Conservation (phyloP, 2,113 vertebrate species). For the Silurus meridionalis region DNA sequence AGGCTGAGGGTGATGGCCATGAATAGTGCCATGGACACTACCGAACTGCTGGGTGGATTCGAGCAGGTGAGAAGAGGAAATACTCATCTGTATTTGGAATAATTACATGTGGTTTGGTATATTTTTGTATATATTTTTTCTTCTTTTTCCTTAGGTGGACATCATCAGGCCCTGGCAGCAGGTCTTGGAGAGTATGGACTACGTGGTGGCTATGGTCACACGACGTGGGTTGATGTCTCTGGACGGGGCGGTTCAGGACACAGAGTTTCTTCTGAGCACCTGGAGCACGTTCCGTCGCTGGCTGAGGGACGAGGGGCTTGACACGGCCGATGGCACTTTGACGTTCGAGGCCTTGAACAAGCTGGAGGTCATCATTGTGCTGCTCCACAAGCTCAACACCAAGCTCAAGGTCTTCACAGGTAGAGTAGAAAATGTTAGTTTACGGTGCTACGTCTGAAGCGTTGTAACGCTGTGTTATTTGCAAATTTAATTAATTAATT, state of each 20-base stretch:
- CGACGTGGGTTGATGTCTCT: conserved; percentile 84
- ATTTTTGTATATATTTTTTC: not conserved
- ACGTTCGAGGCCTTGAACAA: conserved; percentile 85
- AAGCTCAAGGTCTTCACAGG: conserved; percentile 87
- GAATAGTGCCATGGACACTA: conserved; percentile 97
- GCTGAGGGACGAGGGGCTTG: conserved; percentile 78
- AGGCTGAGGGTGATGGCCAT: conserved; percentile 89
- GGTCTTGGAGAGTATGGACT: conserved; percentile 85
- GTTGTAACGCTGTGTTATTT: no score
- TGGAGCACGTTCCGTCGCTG: conserved; percentile 89
- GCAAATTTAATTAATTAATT: no score
- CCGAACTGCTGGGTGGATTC: conserved; percentile 93
- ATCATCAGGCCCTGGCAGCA: conserved; percentile 88
- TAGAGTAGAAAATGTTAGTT: conserved; percentile 43
- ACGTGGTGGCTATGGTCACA: conserved; percentile 77
- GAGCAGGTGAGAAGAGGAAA: conserved; percentile 81
- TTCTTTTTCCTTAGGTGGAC: conserved; percentile 75
- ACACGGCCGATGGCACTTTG: conserved; percentile 73
- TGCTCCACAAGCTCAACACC: conserved; percentile 89
- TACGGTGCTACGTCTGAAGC: no score
- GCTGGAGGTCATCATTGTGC: conserved; percentile 85
- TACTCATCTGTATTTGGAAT: not conserved
- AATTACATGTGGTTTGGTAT: no score
- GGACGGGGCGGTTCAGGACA: conserved; percentile 82
- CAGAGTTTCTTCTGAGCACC: conserved; percentile 84